Conservation (phyloP, 2,888 invertebrate genomes). For the Lithosia quadra region DNA sequence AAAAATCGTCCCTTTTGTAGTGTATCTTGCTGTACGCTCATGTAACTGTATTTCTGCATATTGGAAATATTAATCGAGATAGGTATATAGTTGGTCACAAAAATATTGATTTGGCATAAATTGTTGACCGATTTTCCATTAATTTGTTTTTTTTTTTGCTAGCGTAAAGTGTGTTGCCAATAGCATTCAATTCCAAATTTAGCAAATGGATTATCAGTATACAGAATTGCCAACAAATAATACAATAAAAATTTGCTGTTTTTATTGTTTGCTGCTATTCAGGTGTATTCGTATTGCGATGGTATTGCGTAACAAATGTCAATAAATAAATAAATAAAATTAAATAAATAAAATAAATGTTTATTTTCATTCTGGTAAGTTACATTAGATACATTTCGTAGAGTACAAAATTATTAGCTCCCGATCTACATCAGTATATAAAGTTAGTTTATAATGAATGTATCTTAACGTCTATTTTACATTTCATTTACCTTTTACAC, state of each 20-base stretch:
- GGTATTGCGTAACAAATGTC: not conserved
- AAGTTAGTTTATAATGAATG: no score
- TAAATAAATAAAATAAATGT: no score
- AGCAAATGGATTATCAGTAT: not conserved
- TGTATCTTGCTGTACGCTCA: conserved; percentile 5
- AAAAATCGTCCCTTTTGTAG: conserved; percentile 31
- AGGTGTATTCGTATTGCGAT: no score
- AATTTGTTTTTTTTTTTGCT: not conserved
- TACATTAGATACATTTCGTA: no score
- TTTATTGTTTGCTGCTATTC: not conserved
- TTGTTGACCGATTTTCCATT: not conserved
- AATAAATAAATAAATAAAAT: not conserved
- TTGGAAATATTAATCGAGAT: not conserved
- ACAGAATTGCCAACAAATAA: not conserved
- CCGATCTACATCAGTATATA: no score
- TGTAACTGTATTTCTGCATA: not conserved
- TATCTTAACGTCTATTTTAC: no score
- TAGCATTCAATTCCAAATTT: conserved; percentile 3
- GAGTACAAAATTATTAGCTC: no score
- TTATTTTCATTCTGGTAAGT: no score
- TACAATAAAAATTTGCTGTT: not conserved
- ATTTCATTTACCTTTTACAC: no score
- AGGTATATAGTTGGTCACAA: not conserved
- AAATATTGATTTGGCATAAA: not conserved
- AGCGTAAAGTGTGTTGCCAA: not conserved